A percentile compares a stretch with the other conserved stretches of the same genome.
Evolutionary conservation across 2,888 invertebrate species (phyloP).

Genomic region (Ypsolopha sequella): DNA sequence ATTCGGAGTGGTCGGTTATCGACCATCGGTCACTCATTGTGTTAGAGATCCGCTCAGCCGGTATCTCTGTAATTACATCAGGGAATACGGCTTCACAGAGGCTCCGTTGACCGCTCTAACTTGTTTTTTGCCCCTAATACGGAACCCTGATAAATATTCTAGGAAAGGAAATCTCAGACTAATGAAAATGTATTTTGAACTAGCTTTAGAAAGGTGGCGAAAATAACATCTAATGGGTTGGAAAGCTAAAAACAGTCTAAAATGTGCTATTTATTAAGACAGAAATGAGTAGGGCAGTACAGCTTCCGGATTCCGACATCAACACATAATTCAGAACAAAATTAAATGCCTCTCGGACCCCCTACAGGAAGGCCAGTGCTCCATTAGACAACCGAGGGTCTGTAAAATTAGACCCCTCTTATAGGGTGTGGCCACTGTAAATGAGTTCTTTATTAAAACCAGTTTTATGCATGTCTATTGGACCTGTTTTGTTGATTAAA

Average conservation of each 20-base stretch:
- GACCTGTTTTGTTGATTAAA: background rate
- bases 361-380: slow-evolving; percentile 49
- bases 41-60: slow-evolving; percentile 48
- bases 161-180: background rate
- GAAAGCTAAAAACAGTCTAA: background rate
- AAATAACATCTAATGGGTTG: background rate
- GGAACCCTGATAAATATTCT: background rate
- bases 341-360: slow-evolving; percentile 63
- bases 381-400: slow-evolving; percentile 46
- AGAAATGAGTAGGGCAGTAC: slow-evolving; percentile 48
- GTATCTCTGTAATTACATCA: slow-evolving; percentile 57
- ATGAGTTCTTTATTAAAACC: background rate
- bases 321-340: slow-evolving; percentile 63
- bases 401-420: slow-evolving; percentile 31
- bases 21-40: slow-evolving; percentile 48
- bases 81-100: slow-evolving; percentile 46
- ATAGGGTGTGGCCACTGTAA: slow-evolving; percentile 8
- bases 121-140: slow-evolving; percentile 29
- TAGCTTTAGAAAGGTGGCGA: background rate
- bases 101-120: slow-evolving; percentile 11
- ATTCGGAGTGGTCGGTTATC: slow-evolving; percentile 17
- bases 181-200: background rate
- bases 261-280: slow-evolving; percentile 37
- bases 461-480: background rate
- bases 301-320: slow-evolving; percentile 54